Conservation (phyloP, 1,140 invertebrate species). For the Zaprionus ornatus region DNA sequence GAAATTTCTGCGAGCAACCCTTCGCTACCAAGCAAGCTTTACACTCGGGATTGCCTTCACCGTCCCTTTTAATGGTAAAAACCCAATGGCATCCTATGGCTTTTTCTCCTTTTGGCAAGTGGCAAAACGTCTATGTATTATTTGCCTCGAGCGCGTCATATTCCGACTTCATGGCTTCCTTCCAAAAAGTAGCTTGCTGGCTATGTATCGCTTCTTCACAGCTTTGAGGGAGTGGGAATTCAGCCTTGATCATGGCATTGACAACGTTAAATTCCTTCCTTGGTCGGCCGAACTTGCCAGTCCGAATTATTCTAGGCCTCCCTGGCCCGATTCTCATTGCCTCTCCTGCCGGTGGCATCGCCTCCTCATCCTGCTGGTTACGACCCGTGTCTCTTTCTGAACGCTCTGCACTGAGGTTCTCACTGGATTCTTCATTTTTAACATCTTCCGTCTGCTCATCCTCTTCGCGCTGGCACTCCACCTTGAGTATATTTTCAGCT, state of each 20-base stretch:
- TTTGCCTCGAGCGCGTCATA: neutral
- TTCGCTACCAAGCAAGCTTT: slow-evolving; percentile 83
- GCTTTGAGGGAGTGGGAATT: no score
- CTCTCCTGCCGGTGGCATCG: no score
- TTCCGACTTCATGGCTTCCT: neutral
- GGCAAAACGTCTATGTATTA: neutral
- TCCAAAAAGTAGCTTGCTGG: neutral
- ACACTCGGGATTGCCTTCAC: slow-evolving; percentile 25
- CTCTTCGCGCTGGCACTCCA: no score
- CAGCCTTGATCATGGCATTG: neutral
- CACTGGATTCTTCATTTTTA: no score
- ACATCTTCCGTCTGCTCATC: no score
- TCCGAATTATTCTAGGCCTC: neutral
- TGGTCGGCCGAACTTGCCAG: neutral
- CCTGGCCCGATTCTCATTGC: neutral
- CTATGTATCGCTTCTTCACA: neutral
- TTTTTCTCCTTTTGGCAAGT: neutral
- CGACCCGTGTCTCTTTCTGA: no score
- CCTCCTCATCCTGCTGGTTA: no score
- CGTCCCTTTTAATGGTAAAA: neutral
- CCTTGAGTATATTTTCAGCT: no score
- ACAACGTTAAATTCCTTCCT: neutral
- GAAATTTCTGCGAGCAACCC: slow-evolving; percentile 65
- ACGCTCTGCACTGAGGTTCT: no score
- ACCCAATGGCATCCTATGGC: slow-evolving; percentile 2